These are phyloP conservation scores for Fulmarus glacialis DNA, from an alignment of 2,113 vertebrate species.

Conservation along the genomic window DNA sequence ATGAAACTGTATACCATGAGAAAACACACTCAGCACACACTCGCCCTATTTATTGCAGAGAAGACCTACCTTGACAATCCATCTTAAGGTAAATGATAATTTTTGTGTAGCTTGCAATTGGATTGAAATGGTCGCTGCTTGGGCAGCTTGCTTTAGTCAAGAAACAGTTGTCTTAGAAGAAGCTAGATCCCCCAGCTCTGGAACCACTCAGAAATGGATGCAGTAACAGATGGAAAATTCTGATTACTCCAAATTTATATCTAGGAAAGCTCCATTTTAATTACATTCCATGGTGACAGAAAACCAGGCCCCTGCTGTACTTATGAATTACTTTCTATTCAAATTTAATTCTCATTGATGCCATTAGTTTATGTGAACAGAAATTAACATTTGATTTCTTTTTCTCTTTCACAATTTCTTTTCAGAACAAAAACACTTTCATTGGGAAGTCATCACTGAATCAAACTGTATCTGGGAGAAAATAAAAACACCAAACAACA, in stretches of 20 bases:
- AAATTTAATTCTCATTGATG: conserved; percentile 61
- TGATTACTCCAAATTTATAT: conserved; percentile 41
- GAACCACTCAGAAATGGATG: conserved; percentile 20
- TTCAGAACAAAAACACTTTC: not conserved
- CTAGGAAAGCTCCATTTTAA: conserved; percentile 27
- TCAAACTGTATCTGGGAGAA: not conserved
- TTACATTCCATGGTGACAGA: conserved; percentile 34
- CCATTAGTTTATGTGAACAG: conserved; percentile 16
- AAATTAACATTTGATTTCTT: conserved; percentile 18
- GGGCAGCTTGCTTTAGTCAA: not conserved
- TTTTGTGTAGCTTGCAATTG: not conserved
- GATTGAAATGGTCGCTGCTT: not conserved
- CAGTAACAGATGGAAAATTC: conserved; percentile 19
- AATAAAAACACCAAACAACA: not conserved
- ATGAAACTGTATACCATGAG: not conserved
- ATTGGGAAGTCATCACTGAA: not conserved
- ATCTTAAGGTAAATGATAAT: not conserved
- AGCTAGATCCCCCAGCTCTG: not conserved
- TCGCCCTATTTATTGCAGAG: not conserved
- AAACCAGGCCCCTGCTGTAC: conserved; percentile 69
- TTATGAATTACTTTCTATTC: conserved; percentile 71
- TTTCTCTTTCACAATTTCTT: not conserved
- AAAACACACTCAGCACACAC: not conserved
- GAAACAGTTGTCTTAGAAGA: not conserved
- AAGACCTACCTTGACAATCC: not conserved